phyloP scores from a whole-genome alignment of 2,888 invertebrate species.

The Tinea trinotella region DNA sequence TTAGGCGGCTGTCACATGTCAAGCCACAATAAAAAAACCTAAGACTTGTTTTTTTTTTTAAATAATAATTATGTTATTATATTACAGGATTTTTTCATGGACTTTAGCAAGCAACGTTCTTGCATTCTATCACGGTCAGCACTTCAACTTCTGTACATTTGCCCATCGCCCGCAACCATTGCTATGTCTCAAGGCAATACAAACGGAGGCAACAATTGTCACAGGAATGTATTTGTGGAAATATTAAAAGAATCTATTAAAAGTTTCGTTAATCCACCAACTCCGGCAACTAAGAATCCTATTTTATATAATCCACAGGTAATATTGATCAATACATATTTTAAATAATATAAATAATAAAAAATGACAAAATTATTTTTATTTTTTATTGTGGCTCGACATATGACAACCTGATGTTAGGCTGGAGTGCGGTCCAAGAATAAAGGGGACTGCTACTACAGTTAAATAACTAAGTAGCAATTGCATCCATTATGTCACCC shows the following conservation, averaged over 20 bases:
- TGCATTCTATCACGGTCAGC: slow-evolving; percentile 94
- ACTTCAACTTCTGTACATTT: slow-evolving; percentile 84
- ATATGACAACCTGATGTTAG: too few relatives aligned
- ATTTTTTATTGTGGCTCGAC: too few relatives aligned
- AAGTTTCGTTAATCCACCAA: slow-evolving; percentile 91
- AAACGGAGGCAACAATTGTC: neutral
- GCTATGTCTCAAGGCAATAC: slow-evolving; percentile 34
- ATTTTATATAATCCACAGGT: slow-evolving; percentile 76
- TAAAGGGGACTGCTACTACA: too few relatives aligned
- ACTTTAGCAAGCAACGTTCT: slow-evolving; percentile 90
- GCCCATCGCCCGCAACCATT: slow-evolving; percentile 52
- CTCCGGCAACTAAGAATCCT: slow-evolving; percentile 81
- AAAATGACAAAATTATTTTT: too few relatives aligned
- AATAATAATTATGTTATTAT: too few relatives aligned
- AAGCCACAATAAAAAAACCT: too few relatives aligned
- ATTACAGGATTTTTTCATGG: slow-evolving; percentile 91
- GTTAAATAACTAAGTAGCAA: too few relatives aligned
- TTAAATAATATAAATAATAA: neutral
- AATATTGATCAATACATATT: slow-evolving; percentile 19
- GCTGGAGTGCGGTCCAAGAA: too few relatives aligned
- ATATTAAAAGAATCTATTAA: slow-evolving; percentile 89
- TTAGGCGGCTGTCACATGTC: too few relatives aligned
- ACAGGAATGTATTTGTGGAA: slow-evolving; percentile 76
- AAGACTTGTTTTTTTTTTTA: too few relatives aligned
- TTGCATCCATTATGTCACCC: too few relatives aligned